phyloP scores from a whole-genome alignment of 2,888 invertebrate species.

The Lordiphosa andalusiaca region DNA sequence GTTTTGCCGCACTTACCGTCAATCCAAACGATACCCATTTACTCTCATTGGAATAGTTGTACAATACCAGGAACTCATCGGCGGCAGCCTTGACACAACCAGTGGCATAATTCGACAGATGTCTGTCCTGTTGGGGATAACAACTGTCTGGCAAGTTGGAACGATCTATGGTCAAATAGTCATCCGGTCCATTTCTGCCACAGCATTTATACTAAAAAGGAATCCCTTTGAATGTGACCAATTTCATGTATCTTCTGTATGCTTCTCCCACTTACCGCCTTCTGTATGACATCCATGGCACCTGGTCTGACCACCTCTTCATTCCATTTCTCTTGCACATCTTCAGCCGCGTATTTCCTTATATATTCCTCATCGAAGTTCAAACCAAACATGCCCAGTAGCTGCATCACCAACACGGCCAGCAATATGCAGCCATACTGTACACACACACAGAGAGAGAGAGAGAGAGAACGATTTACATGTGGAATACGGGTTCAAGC shows the following conservation, averaged over 20 bases:
- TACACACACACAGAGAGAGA: conserved; percentile 76
- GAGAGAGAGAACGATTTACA: neutral
- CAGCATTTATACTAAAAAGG: conserved; percentile 68
- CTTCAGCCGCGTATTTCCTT: conserved; percentile 81
- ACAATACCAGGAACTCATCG: conserved; percentile 40
- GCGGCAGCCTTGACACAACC: conserved; percentile 61
- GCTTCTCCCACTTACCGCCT: conserved; percentile 48
- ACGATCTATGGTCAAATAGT: conserved; percentile 49
- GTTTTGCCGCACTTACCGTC: conserved; percentile 42
- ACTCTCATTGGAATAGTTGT: conserved; percentile 46
- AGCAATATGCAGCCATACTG: conserved; percentile 88
- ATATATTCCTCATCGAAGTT: conserved; percentile 83
- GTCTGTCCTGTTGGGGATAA: conserved; percentile 38
- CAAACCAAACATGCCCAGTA: conserved; percentile 84
- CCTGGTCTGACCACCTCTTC: conserved; percentile 62
- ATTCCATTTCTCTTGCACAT: conserved; percentile 81
- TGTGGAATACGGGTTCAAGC: neutral
- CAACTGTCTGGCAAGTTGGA: conserved; percentile 54
- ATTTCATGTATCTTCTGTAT: neutral
- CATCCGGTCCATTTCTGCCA: conserved; percentile 70
- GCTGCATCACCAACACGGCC: conserved; percentile 86
- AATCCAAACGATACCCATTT: conserved; percentile 60
- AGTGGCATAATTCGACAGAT: conserved; percentile 26
- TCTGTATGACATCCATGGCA: conserved; percentile 71
- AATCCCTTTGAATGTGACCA: neutral